These are phyloP conservation scores for Carabus problematicus DNA, from an alignment of 2,888 invertebrate genomes.

Conservation along the genomic window DNA sequence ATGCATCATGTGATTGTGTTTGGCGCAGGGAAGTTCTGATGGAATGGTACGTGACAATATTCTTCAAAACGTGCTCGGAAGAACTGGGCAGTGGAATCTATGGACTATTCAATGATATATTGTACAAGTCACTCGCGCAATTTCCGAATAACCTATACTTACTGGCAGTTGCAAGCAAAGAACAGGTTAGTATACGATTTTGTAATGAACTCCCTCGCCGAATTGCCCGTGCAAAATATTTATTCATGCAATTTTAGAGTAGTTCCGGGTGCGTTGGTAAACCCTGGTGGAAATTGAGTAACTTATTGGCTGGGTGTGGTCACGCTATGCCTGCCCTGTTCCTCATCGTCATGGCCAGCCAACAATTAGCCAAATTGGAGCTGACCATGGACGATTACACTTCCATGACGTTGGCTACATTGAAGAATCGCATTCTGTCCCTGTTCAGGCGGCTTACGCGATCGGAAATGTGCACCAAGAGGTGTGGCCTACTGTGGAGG, in stretches of 20 bases:
- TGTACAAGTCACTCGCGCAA: slow-evolving; percentile 57
- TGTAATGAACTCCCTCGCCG: no score
- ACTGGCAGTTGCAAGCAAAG: slow-evolving; percentile 61
- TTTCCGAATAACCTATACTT: slow-evolving; percentile 69
- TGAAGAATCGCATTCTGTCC: slow-evolving; percentile 55
- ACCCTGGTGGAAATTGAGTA: slow-evolving; percentile 65
- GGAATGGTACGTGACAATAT: slow-evolving; percentile 57
- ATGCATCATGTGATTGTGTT: slow-evolving; percentile 42
- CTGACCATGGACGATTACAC: slow-evolving; percentile 46
- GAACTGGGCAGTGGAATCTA: slow-evolving; percentile 56
- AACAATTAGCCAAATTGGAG: slow-evolving; percentile 53
- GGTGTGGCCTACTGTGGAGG: slow-evolving; percentile 68
- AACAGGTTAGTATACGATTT: slow-evolving; percentile 56
- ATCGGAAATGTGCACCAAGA: slow-evolving; percentile 56
- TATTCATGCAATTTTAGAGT: slow-evolving; percentile 46
- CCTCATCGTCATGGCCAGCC: slow-evolving; percentile 58
- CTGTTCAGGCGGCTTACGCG: slow-evolving; percentile 55
- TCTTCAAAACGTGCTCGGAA: slow-evolving; percentile 54
- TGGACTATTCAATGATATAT: slow-evolving; percentile 57
- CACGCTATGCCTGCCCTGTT: slow-evolving; percentile 61
- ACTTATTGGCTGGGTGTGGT: slow-evolving; percentile 57
- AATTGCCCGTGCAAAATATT: not conserved
- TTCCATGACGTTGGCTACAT: slow-evolving; percentile 27
- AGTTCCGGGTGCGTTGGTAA: slow-evolving; percentile 57
- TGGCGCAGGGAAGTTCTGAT: slow-evolving; percentile 59